These are phyloP conservation scores for Malurus leucopterus DNA, from an alignment of 2,797 vertebrate genomes.

Conservation along the genomic window DNA sequence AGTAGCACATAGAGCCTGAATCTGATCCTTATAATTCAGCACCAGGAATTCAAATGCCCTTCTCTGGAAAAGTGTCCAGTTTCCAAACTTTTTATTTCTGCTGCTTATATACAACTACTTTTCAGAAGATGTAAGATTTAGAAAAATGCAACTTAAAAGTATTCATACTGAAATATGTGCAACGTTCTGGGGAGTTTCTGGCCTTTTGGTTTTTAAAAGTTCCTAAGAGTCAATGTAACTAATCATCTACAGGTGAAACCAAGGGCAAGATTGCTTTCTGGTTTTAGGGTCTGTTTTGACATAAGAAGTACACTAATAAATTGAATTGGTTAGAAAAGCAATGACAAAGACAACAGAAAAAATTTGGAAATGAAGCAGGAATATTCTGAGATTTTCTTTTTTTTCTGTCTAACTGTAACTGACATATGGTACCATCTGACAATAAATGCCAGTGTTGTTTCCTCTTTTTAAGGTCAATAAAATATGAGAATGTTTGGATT, in stretches of 20 bases:
- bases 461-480: background rate
- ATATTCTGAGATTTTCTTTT: background rate
- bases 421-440: background rate
- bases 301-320: background rate
- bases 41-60: background rate
- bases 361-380: background rate
- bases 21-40: background rate
- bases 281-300: background rate
- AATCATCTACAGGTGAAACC: background rate
- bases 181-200: background rate
- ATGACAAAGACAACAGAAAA: background rate
- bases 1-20: background rate
- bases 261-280: background rate
- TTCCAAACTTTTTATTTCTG: background rate
- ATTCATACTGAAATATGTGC: background rate
- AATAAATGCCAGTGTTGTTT: slow-evolving; percentile 1
- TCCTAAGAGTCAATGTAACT: background rate
- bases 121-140: background rate
- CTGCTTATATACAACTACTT: background rate
- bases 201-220: background rate
- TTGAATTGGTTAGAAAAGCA: background rate
- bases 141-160: background rate
- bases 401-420: slow-evolving; percentile 10
- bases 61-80: background rate
- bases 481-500: background rate